Percentiles rank a stretch among this genome's conserved stretches.
Evolutionary conservation across 2,888 invertebrate genomes (phyloP).

Genomic region (Philopedon plagiatum): DNA sequence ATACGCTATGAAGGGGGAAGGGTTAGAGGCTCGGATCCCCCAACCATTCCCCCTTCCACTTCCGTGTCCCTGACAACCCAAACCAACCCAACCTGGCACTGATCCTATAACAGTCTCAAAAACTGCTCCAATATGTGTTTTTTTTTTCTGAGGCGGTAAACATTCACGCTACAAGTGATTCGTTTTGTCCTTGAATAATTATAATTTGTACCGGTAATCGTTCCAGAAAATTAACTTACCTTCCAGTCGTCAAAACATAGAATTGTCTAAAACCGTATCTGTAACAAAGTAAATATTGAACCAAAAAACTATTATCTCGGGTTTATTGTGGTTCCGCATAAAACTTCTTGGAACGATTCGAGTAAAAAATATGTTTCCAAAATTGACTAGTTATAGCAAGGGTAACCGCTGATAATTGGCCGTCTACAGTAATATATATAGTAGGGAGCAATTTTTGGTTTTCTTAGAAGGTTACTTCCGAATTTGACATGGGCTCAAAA

Average conservation of each 20-base stretch:
- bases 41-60: too few relatives aligned
- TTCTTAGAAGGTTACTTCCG: conserved; percentile 21
- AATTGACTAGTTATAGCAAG: conserved; percentile 14
- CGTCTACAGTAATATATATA: not conserved
- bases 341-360: conserved; percentile 1
- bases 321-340: conserved; percentile 23
- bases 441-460: conserved; percentile 3
- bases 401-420: conserved; percentile 28
- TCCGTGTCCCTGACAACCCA: too few relatives aligned
- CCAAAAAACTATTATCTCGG: not conserved
- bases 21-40: too few relatives aligned
- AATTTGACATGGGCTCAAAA: conserved; percentile 18
- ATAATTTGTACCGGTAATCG: not conserved
- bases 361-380: conserved; percentile 5
- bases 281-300: conserved; percentile 15
- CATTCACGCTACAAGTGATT: too few relatives aligned
- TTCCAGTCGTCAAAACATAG: not conserved
- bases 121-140: too few relatives aligned
- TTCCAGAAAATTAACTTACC: not conserved
- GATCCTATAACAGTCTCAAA: too few relatives aligned
- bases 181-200: not conserved
- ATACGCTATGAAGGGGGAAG: too few relatives aligned
- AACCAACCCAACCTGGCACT: too few relatives aligned
- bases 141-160: too few relatives aligned
- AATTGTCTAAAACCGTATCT: conserved; percentile 5